Base-by-base conservation (phyloP, 2,888 invertebrate species). In the Volucella inanis region DNA sequence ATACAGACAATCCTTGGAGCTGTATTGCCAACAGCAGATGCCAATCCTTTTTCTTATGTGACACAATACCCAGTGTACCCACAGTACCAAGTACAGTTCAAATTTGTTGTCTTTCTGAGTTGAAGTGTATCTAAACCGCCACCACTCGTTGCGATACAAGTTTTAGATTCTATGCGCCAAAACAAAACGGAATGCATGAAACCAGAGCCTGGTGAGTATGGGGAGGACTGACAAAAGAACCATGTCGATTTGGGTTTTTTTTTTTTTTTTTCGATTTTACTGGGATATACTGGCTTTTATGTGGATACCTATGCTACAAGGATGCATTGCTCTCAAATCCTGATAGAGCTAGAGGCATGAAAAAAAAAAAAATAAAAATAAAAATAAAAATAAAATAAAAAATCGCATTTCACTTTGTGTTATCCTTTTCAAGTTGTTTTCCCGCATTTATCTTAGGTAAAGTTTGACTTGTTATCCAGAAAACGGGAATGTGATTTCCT, bases 81-180 rank as follows among this genome's bases (percentile, higher is more conserved):
- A n/a, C n/a, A n/a, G n/a, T n/a, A n/a, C n/a, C n/a, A n/a, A n/a
- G n/a, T n/a, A n/a, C 54, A 61, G 38, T 41, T 74, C 31, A 59
- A 79, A 70, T 84, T 84, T 84, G 83, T 79, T 84, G 79, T 79
- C 75, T 75, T 65, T 70, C 59, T 52, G 62, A 59, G 38, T 49
- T 52, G 47, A 68, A 75, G 74, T 75, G 83, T 74, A 83, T 83
- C 68, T 74, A 15, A 52, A 55, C 54, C 55, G 62, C 50, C 39
- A 67, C 50, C 39, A 67, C 62, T 77, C 77, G 67, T 67, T 82
- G 82, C 31, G 43, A 76, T 52, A 38, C 61, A 47, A 18, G 59
- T 64, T 64, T 47, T 68, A 79, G 70, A 64, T 70, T 70, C 49
- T 78, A 14, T 18, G 15, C 15, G 38, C 55, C 62, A 14, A 76